Conservation (phyloP, 2,888 invertebrate genomes). For the Aproaerema taeniolella region DNA sequence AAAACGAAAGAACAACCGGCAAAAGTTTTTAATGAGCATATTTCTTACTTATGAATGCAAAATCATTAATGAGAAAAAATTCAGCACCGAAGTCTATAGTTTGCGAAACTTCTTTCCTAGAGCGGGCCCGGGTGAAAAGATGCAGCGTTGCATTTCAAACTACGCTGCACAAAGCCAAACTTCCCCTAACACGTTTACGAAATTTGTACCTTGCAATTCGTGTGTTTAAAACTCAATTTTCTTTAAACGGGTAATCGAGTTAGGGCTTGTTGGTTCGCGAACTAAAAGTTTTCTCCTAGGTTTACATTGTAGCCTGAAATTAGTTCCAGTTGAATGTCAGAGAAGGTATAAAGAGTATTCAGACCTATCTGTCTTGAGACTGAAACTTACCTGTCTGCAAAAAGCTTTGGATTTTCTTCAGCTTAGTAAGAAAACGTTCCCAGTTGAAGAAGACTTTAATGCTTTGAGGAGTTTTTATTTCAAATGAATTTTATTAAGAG, state of each 20-base stretch:
- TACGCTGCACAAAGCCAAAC: conserved; percentile 21
- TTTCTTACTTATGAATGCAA: conserved; percentile 34
- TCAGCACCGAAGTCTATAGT: conserved; percentile 27
- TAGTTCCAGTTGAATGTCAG: conserved; percentile 56
- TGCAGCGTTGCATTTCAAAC: conserved; percentile 38
- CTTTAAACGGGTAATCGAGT: conserved; percentile 9
- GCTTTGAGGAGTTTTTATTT: too few relatives aligned
- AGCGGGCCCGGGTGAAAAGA: conserved; percentile 40
- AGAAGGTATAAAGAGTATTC: conserved; percentile 41
- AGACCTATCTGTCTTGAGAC: conserved; percentile 22
- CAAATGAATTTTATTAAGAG: too few relatives aligned
- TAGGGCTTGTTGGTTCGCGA: conserved; percentile 20
- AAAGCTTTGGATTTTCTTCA: too few relatives aligned
- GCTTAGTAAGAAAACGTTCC: too few relatives aligned
- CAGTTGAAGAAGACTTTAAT: too few relatives aligned
- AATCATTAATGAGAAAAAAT: conserved; percentile 44
- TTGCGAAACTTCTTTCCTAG: conserved; percentile 36
- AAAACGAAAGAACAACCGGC: conserved; percentile 12
- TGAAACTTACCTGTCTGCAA: conserved; percentile 8
- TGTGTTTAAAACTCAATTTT: conserved; percentile 26
- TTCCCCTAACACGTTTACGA: conserved; percentile 13
- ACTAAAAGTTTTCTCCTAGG: conserved; percentile 39
- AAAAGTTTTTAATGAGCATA: conserved; percentile 29
- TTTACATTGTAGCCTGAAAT: conserved; percentile 55
- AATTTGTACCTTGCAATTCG: conserved; percentile 23